phyloP scores from a whole-genome alignment of 2,888 invertebrate species.

The Zaprionus bogoriensis region DNA sequence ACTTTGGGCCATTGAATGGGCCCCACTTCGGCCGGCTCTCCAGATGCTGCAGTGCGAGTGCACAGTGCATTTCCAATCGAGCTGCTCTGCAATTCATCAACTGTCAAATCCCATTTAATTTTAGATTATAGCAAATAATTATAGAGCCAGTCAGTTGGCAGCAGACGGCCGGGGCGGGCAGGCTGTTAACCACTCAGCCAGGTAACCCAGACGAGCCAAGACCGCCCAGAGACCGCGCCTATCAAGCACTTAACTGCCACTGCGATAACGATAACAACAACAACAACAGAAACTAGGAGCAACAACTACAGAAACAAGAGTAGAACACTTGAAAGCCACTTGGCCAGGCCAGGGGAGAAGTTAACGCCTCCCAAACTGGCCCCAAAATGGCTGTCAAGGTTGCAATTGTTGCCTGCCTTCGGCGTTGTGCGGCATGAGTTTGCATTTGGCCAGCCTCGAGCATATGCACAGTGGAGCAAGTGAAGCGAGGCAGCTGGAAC shows the following conservation, averaged over 20 bases:
- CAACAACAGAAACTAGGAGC: conserved; percentile 22
- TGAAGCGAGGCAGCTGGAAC: too few relatives aligned
- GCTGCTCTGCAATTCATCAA: conserved; percentile 70
- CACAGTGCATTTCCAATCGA: conserved; percentile 58
- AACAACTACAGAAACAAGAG: conserved; percentile 6
- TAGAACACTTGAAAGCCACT: conserved; percentile 63
- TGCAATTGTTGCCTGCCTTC: conserved; percentile 60
- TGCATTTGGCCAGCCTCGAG: conserved; percentile 17
- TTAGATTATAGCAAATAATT: conserved; percentile 73
- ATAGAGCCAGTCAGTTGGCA: conserved; percentile 55
- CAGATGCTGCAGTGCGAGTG: too few relatives aligned
- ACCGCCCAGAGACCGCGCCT: conserved; percentile 21
- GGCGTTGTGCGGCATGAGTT: conserved; percentile 17
- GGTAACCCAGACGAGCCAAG: conserved; percentile 5
- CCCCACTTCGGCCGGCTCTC: conserved; percentile 15
- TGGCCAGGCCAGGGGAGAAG: conserved; percentile 48
- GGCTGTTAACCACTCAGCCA: conserved; percentile 17
- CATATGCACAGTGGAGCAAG: conserved; percentile 28
- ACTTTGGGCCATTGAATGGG: conserved; percentile 35
- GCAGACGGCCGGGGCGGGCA: too few relatives aligned
- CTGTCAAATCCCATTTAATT: conserved; percentile 73
- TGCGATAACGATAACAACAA: conserved; percentile 42
- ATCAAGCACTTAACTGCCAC: conserved; percentile 51
- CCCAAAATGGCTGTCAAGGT: conserved; percentile 63
- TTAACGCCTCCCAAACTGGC: conserved; percentile 15